Conservation (phyloP, 2,888 invertebrate genomes). For the Molorchus minor region DNA sequence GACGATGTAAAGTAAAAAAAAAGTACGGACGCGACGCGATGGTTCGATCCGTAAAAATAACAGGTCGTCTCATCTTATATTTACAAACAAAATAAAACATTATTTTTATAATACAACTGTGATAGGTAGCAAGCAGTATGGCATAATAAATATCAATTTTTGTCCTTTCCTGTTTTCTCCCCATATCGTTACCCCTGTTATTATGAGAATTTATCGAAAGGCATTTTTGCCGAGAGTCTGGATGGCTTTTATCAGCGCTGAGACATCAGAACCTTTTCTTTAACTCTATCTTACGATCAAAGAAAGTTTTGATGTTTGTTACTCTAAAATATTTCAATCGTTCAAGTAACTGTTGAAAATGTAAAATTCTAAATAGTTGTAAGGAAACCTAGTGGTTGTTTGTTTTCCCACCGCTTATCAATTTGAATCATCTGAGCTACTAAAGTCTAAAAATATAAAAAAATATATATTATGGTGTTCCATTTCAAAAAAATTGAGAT, state of each 20-base stretch:
- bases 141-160: slow-evolving; percentile 21
- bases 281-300: not conserved
- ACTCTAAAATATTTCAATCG: not conserved
- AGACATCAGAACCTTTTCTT: not conserved
- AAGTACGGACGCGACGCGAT: too few relatives aligned
- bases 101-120: not conserved
- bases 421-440: not conserved
- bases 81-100: not conserved
- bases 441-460: not conserved
- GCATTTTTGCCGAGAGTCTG: slow-evolving; percentile 5
- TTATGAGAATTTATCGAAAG: slow-evolving; percentile 11
- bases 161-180: slow-evolving; percentile 8
- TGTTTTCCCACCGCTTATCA: too few relatives aligned
- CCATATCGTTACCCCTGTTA: not conserved
- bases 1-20: not conserved
- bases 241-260: slow-evolving; percentile 12
- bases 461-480: not conserved
- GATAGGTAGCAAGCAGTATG: not conserved
- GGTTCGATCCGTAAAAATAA: not conserved
- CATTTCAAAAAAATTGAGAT: not conserved
- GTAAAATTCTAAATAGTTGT: too few relatives aligned
- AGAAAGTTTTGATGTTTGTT: not conserved
- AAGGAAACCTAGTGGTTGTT: too few relatives aligned
- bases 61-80: not conserved
- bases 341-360: not conserved